phyloP scores from a whole-genome alignment of 2,888 invertebrate species.

The Coelogynopora nodosa region DNA sequence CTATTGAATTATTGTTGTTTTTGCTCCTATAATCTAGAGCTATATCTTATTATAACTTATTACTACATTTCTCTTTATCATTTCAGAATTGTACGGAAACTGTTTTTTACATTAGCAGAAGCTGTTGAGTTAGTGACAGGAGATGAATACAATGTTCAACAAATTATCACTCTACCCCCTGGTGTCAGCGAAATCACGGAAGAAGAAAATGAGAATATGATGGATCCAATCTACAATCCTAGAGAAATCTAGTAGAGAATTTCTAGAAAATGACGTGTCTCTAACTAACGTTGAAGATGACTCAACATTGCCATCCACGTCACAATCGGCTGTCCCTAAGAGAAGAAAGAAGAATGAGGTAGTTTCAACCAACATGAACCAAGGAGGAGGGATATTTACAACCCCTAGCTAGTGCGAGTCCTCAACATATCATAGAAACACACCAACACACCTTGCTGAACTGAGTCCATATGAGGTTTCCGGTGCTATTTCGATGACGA shows the following conservation, averaged over 20 bases:
- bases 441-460: background rate
- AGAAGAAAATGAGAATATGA: slow-evolving; percentile 33
- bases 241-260: slow-evolving; percentile 22
- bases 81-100: slow-evolving; percentile 35
- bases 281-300: slow-evolving; percentile 25
- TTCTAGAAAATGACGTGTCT: slow-evolving; percentile 31
- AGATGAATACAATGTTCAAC: slow-evolving; percentile 32
- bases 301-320: slow-evolving; percentile 19
- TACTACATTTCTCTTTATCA: slow-evolving; percentile 25
- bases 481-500: slow-evolving; percentile 11
- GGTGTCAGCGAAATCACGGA: slow-evolving; percentile 30
- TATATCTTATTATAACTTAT: background rate
- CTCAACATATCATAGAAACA: background rate
- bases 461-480: slow-evolving; percentile 16
- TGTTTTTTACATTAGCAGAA: slow-evolving; percentile 21
- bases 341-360: background rate
- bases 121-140: slow-evolving; percentile 17
- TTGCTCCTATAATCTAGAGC: no score
- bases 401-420: background rate
- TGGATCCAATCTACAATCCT: slow-evolving; percentile 23
- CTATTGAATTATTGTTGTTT: no score
- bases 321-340: background rate
- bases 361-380: background rate
- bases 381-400: slow-evolving; percentile 20
- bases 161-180: slow-evolving; percentile 34